phyloP scores from a whole-genome alignment of 1,140 invertebrate genomes.

The Lucilia cuprina region DNA sequence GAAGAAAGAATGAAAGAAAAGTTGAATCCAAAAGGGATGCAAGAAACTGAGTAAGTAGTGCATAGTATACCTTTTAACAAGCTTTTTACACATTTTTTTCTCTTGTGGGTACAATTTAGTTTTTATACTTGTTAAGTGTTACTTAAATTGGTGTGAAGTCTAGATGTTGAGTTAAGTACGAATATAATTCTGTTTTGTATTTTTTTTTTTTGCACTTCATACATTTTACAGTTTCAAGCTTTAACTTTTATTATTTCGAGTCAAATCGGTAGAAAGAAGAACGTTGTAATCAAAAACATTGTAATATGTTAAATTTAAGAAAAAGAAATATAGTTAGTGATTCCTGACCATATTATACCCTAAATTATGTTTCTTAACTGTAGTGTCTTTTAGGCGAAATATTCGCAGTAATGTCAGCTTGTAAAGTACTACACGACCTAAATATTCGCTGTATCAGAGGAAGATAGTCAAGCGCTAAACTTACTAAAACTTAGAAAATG shows the following conservation, averaged over 20 bases:
- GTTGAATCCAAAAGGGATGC: neutral
- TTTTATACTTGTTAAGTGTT: constrained; percentile 18
- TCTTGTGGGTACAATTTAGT: constrained; percentile 14
- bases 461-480: too few relatives aligned
- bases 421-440: too few relatives aligned
- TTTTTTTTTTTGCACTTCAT: neutral
- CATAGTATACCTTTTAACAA: neutral
- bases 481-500: too few relatives aligned
- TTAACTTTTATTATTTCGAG: neutral
- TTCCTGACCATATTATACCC: too few relatives aligned
- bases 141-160: constrained; percentile 11
- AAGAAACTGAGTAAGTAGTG: neutral
- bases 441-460: too few relatives aligned
- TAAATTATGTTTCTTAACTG: too few relatives aligned
- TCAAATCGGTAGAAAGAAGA: neutral
- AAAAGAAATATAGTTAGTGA: too few relatives aligned
- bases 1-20: neutral
- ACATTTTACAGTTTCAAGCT: neutral
- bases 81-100: neutral
- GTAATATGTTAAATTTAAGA: neutral
- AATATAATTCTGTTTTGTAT: neutral
- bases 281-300: neutral
- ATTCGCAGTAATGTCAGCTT: too few relatives aligned
- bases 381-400: too few relatives aligned
- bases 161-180: neutral